These are phyloP conservation scores for Schizopygopsis pylzovi DNA, from an alignment of 2,797 vertebrate genomes.

Conservation along the genomic window DNA sequence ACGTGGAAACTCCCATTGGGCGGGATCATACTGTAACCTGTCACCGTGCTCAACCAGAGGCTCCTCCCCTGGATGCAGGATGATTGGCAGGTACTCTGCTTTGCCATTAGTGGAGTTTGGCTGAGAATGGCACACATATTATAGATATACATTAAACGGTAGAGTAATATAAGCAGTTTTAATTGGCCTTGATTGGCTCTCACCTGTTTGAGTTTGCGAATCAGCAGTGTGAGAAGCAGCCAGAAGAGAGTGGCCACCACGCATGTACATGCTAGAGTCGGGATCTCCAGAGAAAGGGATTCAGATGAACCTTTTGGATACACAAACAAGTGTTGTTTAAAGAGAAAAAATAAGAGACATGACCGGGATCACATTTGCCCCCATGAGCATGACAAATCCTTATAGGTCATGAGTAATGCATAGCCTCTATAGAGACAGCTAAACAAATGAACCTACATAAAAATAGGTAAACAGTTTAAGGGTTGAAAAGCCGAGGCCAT, in stretches of 20 bases:
- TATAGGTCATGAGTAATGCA: not conserved
- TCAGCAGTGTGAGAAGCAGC: slow-evolving; percentile 91
- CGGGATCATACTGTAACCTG: slow-evolving; percentile 88
- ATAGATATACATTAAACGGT: not conserved
- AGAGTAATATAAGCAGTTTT: not conserved
- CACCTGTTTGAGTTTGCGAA: slow-evolving; percentile 93
- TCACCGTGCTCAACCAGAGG: slow-evolving; percentile 87
- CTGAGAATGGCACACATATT: slow-evolving; percentile 69
- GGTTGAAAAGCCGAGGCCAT: slow-evolving; percentile 75
- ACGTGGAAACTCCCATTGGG: slow-evolving; percentile 93
- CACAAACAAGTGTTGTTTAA: slow-evolving; percentile 17
- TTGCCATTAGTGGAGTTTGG: slow-evolving; percentile 78
- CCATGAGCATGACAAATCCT: not conserved
- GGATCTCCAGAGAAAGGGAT: slow-evolving; percentile 87
- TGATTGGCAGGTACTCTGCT: slow-evolving; percentile 89
- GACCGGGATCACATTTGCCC: not conserved
- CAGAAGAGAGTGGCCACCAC: slow-evolving; percentile 91
- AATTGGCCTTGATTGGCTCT: slow-evolving; percentile 58
- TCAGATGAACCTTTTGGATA: slow-evolving; percentile 78
- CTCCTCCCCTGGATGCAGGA: slow-evolving; percentile 87
- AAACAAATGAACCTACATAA: slow-evolving; percentile 66
- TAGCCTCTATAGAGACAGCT: slow-evolving; percentile 6
- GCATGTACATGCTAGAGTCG: slow-evolving; percentile 89
- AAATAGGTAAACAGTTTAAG: slow-evolving; percentile 83
- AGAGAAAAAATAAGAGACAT: slow-evolving; percentile 4